Base-by-base conservation (phyloP, 1,140 invertebrate genomes). In the Panagrolaimus sp. region DNA sequence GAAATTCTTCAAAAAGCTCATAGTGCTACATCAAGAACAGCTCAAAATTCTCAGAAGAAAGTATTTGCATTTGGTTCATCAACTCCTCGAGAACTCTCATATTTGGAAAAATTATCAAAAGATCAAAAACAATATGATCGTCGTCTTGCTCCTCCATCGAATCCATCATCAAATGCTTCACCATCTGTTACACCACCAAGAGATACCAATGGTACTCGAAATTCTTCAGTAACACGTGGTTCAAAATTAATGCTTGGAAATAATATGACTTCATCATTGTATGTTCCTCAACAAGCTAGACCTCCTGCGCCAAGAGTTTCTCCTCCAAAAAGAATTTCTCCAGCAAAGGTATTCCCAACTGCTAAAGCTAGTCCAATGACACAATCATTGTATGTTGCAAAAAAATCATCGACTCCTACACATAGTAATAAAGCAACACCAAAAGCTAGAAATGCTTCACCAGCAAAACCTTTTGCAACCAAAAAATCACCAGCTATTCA, bases 41-140 rank as follows among this genome's bases (percentile, higher is more conserved):
- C 61, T 14, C 48, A 53, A 0, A 67, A 45, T 25, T 66, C 68
- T 9, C 75, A 69, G n/a, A 73, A 74, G 14, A 68, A 66, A 43
- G 66, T 66, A 4, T 80, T 64, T 61, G 78, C 71, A 13, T 80
- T 80, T 51, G 78, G 78, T 0, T 74, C 70, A 11, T 72, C 69
- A 8, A 80, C 79, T 14, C 78, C 78, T 5, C 67, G 78, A 0
- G 72, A 76, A 31, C 61, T 81, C 13, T 51, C 69, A 9, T 80
- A 76, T 69, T 48, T 80, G 42, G 75, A 80, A 48, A 74, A 70
- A 25, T 42, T 76, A 1, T 46, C 67, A 11, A 73, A 76, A 53
- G 70, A 77, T 20, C 64, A 75, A 20, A 57, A 57, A 27, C 20
- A 20, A 27, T 27, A 20, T 57, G 20, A 20, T 7, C 51, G 31